Base-by-base conservation (phyloP, 2,113 vertebrate genomes). In the Zingel zingel region DNA sequence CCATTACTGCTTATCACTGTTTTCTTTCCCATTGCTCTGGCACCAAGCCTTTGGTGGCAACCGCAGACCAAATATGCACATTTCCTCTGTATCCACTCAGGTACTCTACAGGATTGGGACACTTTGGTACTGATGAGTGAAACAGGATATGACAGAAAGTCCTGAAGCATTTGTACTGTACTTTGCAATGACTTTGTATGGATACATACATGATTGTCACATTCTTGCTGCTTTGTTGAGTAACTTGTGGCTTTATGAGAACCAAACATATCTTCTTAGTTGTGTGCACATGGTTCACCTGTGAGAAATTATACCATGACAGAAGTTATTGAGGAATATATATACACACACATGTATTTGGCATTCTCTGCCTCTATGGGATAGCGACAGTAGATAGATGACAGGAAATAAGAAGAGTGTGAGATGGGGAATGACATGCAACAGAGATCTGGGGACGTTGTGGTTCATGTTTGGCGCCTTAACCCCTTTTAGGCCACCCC, bases 101-200 rank as follows among this genome's bases (percentile, higher is more conserved):
- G 88, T 88, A 82, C 70, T 92, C 62, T 56, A 85, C 87, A 76
- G 59, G 59, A 81, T 92, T 91, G 61, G 82, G 64, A 82, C 77
- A 92, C 76, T 56, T 64, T 67, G 21, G 9, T 18, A 21, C 43
- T 19, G 43, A 59, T 73, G 58, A 75, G 6, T 54, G 36, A 75
- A 84, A 89, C 85, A 92, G 91, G 92, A 91, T 81, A 48, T 88
- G 88, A 89, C 76, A 82, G 11, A 25, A 14, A 73, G 30, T 23
- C 53, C n/a, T 56, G 4, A 69, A 51, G 47, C 12, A 62, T 19
- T 23, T 27, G 43, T 6, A 39, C 39, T 47, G 10, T 58, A 23
- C 72, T 79, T 77, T 50, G 65, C 63, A 89, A 80, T 72, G 27
- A 74, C 43, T 51, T 23, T 39, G 47, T 54, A n/a, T 39, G 15